phyloP scores from a whole-genome alignment of 2,888 invertebrate genomes.

The Tortrix viridana region DNA sequence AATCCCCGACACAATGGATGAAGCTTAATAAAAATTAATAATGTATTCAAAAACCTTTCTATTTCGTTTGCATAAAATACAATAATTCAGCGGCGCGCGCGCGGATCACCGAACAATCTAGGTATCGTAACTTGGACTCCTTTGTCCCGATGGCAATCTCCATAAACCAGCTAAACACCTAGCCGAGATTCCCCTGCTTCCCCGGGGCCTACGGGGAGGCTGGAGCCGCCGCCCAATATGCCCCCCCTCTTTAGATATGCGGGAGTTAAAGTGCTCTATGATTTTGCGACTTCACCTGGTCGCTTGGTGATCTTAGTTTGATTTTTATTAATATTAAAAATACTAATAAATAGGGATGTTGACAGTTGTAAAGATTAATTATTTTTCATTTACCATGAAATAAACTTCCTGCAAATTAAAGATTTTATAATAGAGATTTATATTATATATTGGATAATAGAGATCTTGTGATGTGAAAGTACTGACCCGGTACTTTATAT shows the following conservation, averaged over 20 bases:
- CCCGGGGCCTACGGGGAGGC: constrained; percentile 41
- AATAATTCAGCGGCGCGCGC: constrained; percentile 50
- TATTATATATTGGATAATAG: too few relatives aligned
- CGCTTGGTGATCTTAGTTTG: constrained; percentile 57
- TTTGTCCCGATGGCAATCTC: constrained; percentile 82
- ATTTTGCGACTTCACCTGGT: constrained; percentile 61
- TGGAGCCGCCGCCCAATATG: constrained; percentile 34
- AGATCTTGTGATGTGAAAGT: too few relatives aligned
- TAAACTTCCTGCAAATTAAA: too few relatives aligned
- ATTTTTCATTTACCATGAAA: too few relatives aligned
- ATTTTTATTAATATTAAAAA: constrained; percentile 5
- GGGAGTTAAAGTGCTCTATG: constrained; percentile 73
- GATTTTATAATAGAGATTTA: too few relatives aligned
- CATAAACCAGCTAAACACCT: constrained; percentile 83
- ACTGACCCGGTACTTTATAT: too few relatives aligned
- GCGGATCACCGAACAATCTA: constrained; percentile 73
- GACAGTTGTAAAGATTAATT: too few relatives aligned
- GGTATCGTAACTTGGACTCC: constrained; percentile 74
- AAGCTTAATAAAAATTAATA: constrained; percentile 26
- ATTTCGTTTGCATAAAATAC: constrained; percentile 34
- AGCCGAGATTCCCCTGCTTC: constrained; percentile 66
- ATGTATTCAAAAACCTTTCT: constrained; percentile 19
- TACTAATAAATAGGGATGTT: too few relatives aligned
- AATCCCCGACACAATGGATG: not conserved
- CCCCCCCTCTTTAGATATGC: constrained; percentile 55